Base-by-base conservation (phyloP, 2,888 invertebrate species). In the Scaptomyza reducta region DNA sequence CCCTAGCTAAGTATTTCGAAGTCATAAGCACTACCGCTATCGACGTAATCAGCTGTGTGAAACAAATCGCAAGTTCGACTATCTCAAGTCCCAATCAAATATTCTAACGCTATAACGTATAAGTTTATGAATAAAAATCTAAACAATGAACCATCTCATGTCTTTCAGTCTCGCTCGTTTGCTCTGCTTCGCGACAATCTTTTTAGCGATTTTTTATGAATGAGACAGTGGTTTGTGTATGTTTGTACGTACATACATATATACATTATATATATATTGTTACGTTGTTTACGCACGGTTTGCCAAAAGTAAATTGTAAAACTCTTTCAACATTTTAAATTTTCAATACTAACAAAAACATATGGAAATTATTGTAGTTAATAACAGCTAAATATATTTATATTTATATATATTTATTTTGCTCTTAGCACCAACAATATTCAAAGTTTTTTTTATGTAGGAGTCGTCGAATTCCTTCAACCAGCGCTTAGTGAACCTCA, bases 11-110 rank as follows among this genome's bases (percentile, higher is more conserved):
- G 6, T 13, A 10, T 3, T 25, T 11, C 31, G 16, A 13, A 56
- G 46, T 29, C 69, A 40, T 16, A 9, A 27, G 14, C 42, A 47
- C 38, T 38, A 33, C 18, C 25, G 50, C 57, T 74, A 63, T 56
- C 71, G 41, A 53, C n/a, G 16, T 31, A 54, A 68, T 73, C 69
- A 54, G 14, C 47, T 35, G 49, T 45, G 42, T 50, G 13, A n/a
- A 73, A 55, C 25, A 61, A 61, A 46, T 22, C 38, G 44, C 29
- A 49, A 14, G 25, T 11, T 40, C 22, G n/a, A 40, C 57, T 41
- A 55, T 74, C 56, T 40, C 50, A 13, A 9, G 25, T 9, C n/a
- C 5, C 56, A 57, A 61, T 68, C 51, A 16, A 45, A 53, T 44
- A 46, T 55, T 29, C 29, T 55, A 41, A 61, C 53, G 16, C 13